Conservation (phyloP, 2,797 vertebrate species). For the Pseudomugil tenellus region DNA sequence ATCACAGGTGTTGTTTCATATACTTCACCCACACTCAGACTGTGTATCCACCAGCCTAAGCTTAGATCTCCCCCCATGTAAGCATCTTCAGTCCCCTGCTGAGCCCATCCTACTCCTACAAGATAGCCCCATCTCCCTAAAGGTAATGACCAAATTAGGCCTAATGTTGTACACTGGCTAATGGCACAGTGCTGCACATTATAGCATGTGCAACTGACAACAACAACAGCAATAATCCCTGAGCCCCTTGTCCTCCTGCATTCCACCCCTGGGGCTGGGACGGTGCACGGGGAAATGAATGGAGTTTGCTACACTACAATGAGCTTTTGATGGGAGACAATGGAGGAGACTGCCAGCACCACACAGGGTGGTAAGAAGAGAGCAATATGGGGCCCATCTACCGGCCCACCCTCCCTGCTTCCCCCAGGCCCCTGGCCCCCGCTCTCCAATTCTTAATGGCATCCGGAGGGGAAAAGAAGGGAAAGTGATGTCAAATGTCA, state of each 20-base stretch:
- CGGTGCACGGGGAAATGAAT: constrained; percentile 84
- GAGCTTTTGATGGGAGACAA: constrained; percentile 91
- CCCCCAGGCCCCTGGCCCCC: constrained; percentile 76
- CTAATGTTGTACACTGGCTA: constrained; percentile 88
- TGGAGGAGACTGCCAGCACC: constrained; percentile 85
- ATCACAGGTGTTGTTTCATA: constrained; percentile 61
- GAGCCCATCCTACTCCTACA: constrained; percentile 82
- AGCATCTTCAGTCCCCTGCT: constrained; percentile 79
- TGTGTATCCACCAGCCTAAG: constrained; percentile 54
- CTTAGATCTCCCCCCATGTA: constrained; percentile 49
- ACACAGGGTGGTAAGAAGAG: constrained; percentile 82
- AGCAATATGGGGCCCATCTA: constrained; percentile 85
- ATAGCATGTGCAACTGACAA: constrained; percentile 84
- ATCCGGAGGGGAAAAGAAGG: constrained; percentile 81
- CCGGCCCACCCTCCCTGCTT: constrained; percentile 72
- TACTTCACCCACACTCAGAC: constrained; percentile 54
- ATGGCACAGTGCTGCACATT: constrained; percentile 85
- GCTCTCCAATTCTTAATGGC: constrained; percentile 83
- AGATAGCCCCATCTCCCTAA: constrained; percentile 83
- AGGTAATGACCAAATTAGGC: constrained; percentile 90
- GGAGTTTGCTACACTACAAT: constrained; percentile 88
- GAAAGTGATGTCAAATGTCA: constrained; percentile 88
- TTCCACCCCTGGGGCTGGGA: constrained; percentile 82
- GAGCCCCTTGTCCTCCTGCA: constrained; percentile 82
- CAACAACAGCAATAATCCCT: constrained; percentile 83